These are phyloP conservation scores for Chauna torquata DNA, from an alignment of 2,113 vertebrate genomes.

Conservation along the genomic window DNA sequence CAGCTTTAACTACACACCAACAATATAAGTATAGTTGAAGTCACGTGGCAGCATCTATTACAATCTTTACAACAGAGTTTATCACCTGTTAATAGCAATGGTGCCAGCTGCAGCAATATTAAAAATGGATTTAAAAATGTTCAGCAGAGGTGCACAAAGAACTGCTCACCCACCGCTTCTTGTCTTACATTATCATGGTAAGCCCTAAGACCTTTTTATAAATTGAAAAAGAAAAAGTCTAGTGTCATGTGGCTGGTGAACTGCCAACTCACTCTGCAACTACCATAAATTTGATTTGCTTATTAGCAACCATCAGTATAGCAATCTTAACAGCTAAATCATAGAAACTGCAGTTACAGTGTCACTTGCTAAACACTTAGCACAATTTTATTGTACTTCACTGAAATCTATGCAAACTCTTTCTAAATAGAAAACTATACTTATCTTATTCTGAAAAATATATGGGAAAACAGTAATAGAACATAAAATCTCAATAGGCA, in stretches of 20 bases:
- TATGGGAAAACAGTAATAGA: not conserved
- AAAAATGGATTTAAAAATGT: not conserved
- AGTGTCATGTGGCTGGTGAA: not conserved
- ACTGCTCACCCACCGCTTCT: not conserved
- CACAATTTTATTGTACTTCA: not conserved
- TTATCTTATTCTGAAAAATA: not conserved
- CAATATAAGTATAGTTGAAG: not conserved
- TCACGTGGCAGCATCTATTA: not conserved
- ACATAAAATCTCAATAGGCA: slow-evolving; percentile 1
- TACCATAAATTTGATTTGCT: not conserved
- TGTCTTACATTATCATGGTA: not conserved
- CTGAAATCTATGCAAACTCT: not conserved
- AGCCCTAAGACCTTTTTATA: not conserved
- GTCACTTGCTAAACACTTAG: not conserved
- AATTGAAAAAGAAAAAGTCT: not conserved
- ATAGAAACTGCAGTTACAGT: not conserved
- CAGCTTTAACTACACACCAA: not conserved
- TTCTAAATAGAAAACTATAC: not conserved
- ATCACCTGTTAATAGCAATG: not conserved
- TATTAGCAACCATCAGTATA: not conserved
- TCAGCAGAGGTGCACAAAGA: not conserved
- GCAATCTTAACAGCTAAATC: not conserved
- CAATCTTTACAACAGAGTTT: not conserved
- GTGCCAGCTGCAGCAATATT: not conserved
- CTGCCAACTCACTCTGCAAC: not conserved